Evolutionary conservation across 1,140 invertebrate genomes (phyloP), one percentile per base, ranked within the genome.

Genomic region (Bombus pyrosoma): DNA sequence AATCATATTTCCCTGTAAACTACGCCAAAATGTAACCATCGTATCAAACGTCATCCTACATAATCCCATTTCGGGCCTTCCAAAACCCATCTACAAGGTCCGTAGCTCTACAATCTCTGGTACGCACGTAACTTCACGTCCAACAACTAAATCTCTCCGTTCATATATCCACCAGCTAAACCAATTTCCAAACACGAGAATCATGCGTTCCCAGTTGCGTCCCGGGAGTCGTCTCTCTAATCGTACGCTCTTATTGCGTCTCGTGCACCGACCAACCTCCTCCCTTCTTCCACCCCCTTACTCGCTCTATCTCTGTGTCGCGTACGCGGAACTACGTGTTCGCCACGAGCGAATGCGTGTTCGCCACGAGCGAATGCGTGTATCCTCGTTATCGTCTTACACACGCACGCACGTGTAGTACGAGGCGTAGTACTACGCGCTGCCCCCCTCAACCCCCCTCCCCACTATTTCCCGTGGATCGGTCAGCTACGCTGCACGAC

Each of bases 391-490:
- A 93, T 92, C 92, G 84, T 93, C 92, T 91, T 93, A 92, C 89
- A 93, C 92, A 92, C 91, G 93, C 93, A 94, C 93, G 93, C 94
- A 92, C 91, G 91, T 94, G 91, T 94, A 93, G 93, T 94, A 94
- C 93, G 93, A 92, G 87, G 79, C 93, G 92, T 94, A 94, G 93
- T 94, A 94, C 93, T 94, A 94, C 92, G 91, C 77, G 73, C 39
- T 80, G 22, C 39, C 15, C 71, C 82, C 81, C 72, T 47, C 18
- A 43, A 62, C 62, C 22, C 71, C 18, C 69, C 73, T 32, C 79
- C 25, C 79, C 75, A 47, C 86, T 71, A 10, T 10, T 43, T 73
- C 43, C 71, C 37, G 62, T 59, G 62, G 77, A 81, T 77, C 85
- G 85, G 72, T 76, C 87, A 77, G 78, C 81, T 39, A 62, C 75